phyloP scores from a whole-genome alignment of 2,113 vertebrate species.

The Zosterops borbonicus region DNA sequence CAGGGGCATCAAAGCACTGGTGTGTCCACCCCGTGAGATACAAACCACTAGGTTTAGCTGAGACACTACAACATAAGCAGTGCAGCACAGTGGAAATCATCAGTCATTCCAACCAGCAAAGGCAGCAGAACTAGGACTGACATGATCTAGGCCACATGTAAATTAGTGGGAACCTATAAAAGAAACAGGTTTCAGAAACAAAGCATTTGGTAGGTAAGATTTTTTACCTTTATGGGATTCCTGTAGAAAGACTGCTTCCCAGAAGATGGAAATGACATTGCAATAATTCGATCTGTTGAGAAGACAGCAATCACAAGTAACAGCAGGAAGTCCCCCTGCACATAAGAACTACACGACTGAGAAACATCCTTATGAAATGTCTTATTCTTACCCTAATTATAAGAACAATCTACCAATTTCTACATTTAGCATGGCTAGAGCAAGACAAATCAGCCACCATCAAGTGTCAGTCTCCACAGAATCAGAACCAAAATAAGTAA shows the following conservation, averaged over 20 bases:
- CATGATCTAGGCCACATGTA: background rate
- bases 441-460: background rate
- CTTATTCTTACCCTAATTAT: background rate
- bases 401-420: background rate
- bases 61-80: background rate
- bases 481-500: background rate
- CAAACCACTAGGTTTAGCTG: background rate
- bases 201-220: background rate
- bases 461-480: background rate
- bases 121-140: background rate
- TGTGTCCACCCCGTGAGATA: background rate
- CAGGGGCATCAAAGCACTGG: background rate
- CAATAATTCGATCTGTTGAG: slow-evolving; percentile 88
- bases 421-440: background rate
- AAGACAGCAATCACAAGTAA: background rate
- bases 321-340: background rate
- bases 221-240: slow-evolving; percentile 88
- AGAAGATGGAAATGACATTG: slow-evolving; percentile 97
- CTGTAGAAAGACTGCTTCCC: slow-evolving; percentile 93
- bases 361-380: background rate
- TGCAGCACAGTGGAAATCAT: background rate
- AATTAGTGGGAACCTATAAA: background rate
- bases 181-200: background rate
- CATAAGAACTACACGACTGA: background rate
- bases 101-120: background rate